Base-by-base conservation (phyloP, 2,888 invertebrate genomes). In the Bellardia bayeri region DNA sequence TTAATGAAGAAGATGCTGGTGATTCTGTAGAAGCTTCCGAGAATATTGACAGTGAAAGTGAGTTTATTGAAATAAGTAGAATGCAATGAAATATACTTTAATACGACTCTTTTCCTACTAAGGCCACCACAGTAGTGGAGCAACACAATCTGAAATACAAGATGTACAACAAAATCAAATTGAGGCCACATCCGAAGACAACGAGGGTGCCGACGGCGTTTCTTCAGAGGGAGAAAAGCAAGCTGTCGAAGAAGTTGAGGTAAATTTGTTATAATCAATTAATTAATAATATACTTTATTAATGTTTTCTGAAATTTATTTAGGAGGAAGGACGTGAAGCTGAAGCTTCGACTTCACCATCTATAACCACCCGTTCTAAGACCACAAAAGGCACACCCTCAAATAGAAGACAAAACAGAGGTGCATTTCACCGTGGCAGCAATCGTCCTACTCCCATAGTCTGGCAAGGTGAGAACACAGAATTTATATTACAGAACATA, bases 311-410 rank as follows among this genome's bases (percentile, higher is more conserved):
- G 5, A 61, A 68, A 56, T 61, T 8, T 56, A 76, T 80, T 91
- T 93, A 94, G 93, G 97, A 97, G 92, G 97, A 97, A 91, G 97
- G 96, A 3, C 95, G 97, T 74, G 97, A 97, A 94, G 97, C 97
- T 2, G 97, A 97, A 93, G 97, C 97, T 2, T 95, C 95, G 88
- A 91, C 93, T n/a, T 94, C 94, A 1, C 95, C 95, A 3, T 95
- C 95, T 30, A 95, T 95, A 69, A 95, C 95, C 88, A 95, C 95
- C 5, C 93, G 95, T 1, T 93, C 92, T 2, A 94, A 94, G 16
- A 91, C 92, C 82, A 81, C 93, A 89, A 89, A 93, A 89, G 89
- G 92, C 14, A 89, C 91, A 85, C 93, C 91, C 58, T 92, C 93
- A 45, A 90, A 94, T 81, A 90, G 92, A 54, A 91, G 93, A n/a